Base-by-base conservation (phyloP, 2,113 vertebrate genomes). In the Lasiurus cinereus region DNA sequence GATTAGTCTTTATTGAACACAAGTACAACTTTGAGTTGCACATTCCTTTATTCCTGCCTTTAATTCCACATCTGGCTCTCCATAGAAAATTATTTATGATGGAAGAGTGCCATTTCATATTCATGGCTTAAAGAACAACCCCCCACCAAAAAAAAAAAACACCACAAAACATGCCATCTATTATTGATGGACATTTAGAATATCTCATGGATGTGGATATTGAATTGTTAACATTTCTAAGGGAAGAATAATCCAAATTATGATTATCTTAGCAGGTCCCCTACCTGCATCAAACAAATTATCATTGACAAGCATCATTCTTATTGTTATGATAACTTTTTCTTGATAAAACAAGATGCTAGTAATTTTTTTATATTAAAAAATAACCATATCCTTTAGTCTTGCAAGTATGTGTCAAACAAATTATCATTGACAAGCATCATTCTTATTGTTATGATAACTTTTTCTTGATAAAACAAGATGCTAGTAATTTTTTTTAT, bases 161-260 rank as follows among this genome's bases (percentile, higher is more conserved):
- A 3, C 39, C 39, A 43, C 14, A 31, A 89, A 78, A 24, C 33
- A 56, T 9, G 8, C 52, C 39, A 33, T 62, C 39, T 27, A 36
- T 87, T 79, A 62, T 22, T 72, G 69, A 31, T 19, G 33, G 31
- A 29, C 46, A 15, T 72, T 46, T 69, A 76, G 33, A 24, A 86
- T 19, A 50, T 54, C 69, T 74, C 54, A 4, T 2, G 12, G 50
- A 74, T 43, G n/a, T 19, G 22, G 39, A 21, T 24, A 21, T 92
- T 31, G 15, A 88, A 93, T 95, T 89, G 82, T 77, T 77, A 89
- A 74, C 69, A 8, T 76, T 27, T 90, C 48, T 76, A 95, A 91
- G 95, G 79, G 69, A 85, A 48, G 64, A 96, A 33, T 48, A 59
- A 56, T 39, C 54, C 62, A 74, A 27, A 54, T 77, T 29, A 64